A percentile compares a stretch with the other conserved stretches of the same genome.
phyloP scores from a whole-genome alignment of 2,888 invertebrate species.

The Caenorhabditis sp. region DNA sequence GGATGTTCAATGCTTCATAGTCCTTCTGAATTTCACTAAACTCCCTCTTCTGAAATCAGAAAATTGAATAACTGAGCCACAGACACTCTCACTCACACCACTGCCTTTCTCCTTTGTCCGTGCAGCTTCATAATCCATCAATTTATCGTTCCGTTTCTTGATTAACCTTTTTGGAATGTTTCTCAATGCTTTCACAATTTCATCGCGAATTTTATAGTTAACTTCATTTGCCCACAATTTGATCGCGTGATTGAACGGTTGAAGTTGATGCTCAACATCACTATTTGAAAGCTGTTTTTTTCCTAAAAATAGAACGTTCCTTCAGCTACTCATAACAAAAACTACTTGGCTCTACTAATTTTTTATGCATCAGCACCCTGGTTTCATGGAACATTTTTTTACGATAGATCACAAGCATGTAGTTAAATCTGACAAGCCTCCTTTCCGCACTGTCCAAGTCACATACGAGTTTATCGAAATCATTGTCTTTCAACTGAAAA shows the following conservation, averaged over 20 bases:
- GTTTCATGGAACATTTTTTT: slow-evolving; percentile 72
- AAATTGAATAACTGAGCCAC: not conserved
- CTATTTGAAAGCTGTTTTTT: slow-evolving; percentile 58
- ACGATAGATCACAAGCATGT: slow-evolving; percentile 70
- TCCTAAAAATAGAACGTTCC: slow-evolving; percentile 26
- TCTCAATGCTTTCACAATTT: slow-evolving; percentile 70
- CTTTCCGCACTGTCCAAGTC: slow-evolving; percentile 75
- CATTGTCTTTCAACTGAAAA: slow-evolving; percentile 68
- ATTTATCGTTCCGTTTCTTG: slow-evolving; percentile 79
- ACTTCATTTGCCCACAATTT: slow-evolving; percentile 57
- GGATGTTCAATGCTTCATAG: slow-evolving; percentile 78
- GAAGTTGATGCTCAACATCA: slow-evolving; percentile 61
- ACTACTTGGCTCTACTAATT: slow-evolving; percentile 63
- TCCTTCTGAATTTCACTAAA: slow-evolving; percentile 67
- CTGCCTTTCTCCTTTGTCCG: slow-evolving; percentile 63
- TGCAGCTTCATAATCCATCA: slow-evolving; percentile 80
- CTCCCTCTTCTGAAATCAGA: slow-evolving; percentile 43
- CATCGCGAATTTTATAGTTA: slow-evolving; percentile 68
- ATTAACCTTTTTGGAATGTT: slow-evolving; percentile 76
- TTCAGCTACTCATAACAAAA: not conserved
- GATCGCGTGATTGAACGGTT: slow-evolving; percentile 64
- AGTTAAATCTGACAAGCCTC: slow-evolving; percentile 73
- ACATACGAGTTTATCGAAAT: slow-evolving; percentile 73
- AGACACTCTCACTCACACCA: not conserved
- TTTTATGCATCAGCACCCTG: slow-evolving; percentile 63